Evolutionary conservation across 1,140 invertebrate genomes (phyloP), one percentile per base, ranked within the genome.

Genomic region (Vollenhovia emeryi): DNA sequence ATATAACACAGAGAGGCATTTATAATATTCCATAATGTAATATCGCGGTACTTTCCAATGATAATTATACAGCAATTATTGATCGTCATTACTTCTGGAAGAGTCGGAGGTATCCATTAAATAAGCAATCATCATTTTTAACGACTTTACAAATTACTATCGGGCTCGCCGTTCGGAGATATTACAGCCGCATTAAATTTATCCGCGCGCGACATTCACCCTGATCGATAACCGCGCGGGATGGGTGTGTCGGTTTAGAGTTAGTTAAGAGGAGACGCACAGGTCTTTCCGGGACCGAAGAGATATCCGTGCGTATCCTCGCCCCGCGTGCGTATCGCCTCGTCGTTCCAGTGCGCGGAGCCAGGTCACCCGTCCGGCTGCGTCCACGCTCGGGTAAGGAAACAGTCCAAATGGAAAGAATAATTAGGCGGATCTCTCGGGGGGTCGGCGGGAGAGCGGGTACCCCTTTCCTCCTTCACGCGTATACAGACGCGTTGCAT

Each of bases 341-440:
- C 48, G 62, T 84, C 87, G 87, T 90, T 90, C 85, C 89, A 83
- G 76, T 80, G 83, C 76, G 55, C 75, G 87, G 74, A 86, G 86
- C 86, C 85, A 84, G 90, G 85, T 91, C 90, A 82, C 87, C 87
- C 87, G 89, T 87, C 76, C 76, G 48, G 75, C 83, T 33, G 40
- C 60, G 85, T 86, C 66, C 84, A 85, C 87, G 90, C 89, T 90
- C 83, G 60, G 86, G 66, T 87, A 71, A 86, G 83, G 87, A 91
- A 88, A 75, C 83, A 88, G 90, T 82, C 68, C 87, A 79, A 66
- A 89, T 85, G 78, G 71, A 80, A 66, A 85, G 69, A 59, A 83
- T 89, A 89, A 89, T 89, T 88, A 90, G 75, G 13, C 45, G 75
- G 84, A 85, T 85, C 74, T 68, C 74, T 30, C 36, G 50, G 50